Evolutionary conservation across 1,140 invertebrate genomes (phyloP).

Genomic region (Drosophila persimilis): DNA sequence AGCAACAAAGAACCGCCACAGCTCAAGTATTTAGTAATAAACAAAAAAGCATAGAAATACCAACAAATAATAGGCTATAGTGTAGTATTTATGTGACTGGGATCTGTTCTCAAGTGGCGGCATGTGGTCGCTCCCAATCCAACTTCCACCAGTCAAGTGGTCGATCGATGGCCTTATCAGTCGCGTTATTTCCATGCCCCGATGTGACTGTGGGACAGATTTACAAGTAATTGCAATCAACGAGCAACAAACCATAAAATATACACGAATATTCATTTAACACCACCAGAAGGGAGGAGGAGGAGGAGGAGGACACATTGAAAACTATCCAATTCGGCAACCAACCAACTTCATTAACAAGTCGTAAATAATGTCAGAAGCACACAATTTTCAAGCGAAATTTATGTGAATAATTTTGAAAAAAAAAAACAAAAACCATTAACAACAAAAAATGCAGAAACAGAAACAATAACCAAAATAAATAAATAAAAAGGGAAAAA

Average conservation of each 20-base stretch:
- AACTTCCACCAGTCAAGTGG: constrained; percentile 19
- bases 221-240: constrained; percentile 61
- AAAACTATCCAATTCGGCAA: background rate
- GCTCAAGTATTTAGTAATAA: constrained; percentile 37
- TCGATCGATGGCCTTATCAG: constrained; percentile 37
- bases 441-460: constrained; percentile 4
- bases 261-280: constrained; percentile 3
- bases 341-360: constrained; percentile 51
- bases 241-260: constrained; percentile 27
- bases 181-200: constrained; percentile 3
- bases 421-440: constrained; percentile 11
- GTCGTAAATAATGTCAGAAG: constrained; percentile 54
- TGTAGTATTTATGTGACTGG: constrained; percentile 48
- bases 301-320: background rate
- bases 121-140: constrained; percentile 4
- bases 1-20: background rate
- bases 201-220: constrained; percentile 33
- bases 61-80: constrained; percentile 4
- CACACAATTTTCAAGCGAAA: constrained; percentile 28
- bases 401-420: constrained; percentile 59
- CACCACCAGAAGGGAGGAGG: background rate
- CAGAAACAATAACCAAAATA: constrained; percentile 34
- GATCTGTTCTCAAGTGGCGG: constrained; percentile 54
- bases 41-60: constrained; percentile 16
- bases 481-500: constrained; percentile 33